A percentile compares a stretch with the other conserved stretches of the same genome.
Conservation (phyloP, 2,113 vertebrate genomes). For the Murina feae region DNA sequence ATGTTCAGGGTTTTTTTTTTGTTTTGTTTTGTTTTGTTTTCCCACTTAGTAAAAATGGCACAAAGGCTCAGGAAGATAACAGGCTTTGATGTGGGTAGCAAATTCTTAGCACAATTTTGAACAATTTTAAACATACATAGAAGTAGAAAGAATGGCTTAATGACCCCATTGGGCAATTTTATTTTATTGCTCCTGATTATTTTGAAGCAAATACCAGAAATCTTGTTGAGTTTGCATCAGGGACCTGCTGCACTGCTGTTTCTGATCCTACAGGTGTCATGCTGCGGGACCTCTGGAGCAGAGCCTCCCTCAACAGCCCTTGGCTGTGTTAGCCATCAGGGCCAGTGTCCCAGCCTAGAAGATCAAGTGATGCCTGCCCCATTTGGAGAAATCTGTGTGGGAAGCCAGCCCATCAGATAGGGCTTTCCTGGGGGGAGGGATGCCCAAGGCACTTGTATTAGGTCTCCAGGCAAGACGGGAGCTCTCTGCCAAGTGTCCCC, state of each 20-base stretch:
- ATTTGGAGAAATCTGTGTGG: background rate
- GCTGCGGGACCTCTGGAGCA: background rate
- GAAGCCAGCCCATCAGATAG: background rate
- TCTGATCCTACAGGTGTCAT: background rate
- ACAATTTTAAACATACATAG: background rate
- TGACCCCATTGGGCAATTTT: background rate
- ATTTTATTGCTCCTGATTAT: background rate
- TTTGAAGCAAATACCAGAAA: background rate
- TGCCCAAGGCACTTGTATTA: background rate
- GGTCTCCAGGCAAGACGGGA: background rate
- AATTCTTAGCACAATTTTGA: background rate
- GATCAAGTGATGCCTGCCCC: background rate
- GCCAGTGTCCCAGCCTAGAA: background rate
- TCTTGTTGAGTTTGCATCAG: background rate
- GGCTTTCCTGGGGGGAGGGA: background rate
- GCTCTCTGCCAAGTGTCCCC: background rate
- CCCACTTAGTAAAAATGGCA: background rate
- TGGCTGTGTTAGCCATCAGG: background rate
- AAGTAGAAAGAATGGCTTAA: background rate
- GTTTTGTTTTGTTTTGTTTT: background rate
- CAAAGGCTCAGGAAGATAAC: background rate
- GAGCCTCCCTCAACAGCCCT: background rate
- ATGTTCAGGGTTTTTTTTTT: background rate
- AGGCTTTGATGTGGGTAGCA: background rate
- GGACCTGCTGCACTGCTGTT: background rate